A percentile compares a stretch with the other conserved stretches of the same genome.
phyloP scores from a whole-genome alignment of 92 coral and sea anemone genomes.

The Epizoanthus fatuus region DNA sequence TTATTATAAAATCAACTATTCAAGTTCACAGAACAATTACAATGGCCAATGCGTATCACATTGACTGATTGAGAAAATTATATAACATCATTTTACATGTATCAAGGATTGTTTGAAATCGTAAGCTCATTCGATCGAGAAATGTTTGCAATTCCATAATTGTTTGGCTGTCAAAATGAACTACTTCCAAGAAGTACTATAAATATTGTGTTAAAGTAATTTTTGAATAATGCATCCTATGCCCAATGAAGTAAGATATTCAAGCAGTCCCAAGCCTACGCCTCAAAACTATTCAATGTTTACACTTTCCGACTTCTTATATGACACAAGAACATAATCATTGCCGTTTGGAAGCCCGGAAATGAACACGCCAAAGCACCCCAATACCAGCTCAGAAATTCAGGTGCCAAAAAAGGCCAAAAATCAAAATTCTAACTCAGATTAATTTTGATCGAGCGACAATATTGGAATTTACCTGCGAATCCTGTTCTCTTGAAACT shows the following conservation, averaged over 20 bases:
- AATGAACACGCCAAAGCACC: not conserved
- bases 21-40: not conserved
- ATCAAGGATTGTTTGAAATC: slow-evolving; percentile 2
- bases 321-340: not conserved
- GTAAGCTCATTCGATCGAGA: slow-evolving; percentile 28
- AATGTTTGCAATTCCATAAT: slow-evolving; percentile 26
- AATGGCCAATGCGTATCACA: too few relatives aligned
- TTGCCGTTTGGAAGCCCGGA: not conserved
- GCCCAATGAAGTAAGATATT: not conserved
- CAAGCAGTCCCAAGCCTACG: slow-evolving; percentile 11
- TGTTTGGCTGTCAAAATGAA: not conserved
- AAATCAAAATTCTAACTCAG: not conserved
- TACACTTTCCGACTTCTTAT: not conserved
- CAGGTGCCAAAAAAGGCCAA: not conserved
- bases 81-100: not conserved
- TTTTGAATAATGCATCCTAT: not conserved
- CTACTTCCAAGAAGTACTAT: not conserved
- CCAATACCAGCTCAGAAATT: not conserved
- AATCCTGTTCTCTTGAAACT: slow-evolving; percentile 7
- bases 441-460: not conserved
- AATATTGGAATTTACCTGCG: slow-evolving; percentile 29
- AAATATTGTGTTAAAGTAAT: not conserved
- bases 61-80: not conserved
- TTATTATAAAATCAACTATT: too few relatives aligned
- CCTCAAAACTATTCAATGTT: not conserved